Percentiles rank a stretch among this genome's conserved stretches.
These are phyloP conservation scores for Anarrhichthys ocellatus DNA, from an alignment of 2,113 vertebrate species.

Conservation along the genomic window DNA sequence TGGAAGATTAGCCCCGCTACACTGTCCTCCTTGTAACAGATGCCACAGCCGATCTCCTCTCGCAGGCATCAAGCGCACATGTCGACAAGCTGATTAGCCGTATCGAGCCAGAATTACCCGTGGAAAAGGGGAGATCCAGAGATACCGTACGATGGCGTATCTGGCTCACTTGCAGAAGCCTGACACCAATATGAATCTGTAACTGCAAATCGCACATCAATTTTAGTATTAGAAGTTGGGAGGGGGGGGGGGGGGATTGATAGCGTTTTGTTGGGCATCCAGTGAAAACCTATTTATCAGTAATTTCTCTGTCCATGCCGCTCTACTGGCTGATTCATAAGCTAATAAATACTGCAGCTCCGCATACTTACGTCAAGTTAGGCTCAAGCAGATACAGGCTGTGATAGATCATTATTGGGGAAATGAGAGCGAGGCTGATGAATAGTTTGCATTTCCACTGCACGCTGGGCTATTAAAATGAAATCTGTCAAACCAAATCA, in stretches of 20 bases:
- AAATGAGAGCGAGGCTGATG: conserved; percentile 60
- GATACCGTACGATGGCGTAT: conserved; percentile 16
- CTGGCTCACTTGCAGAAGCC: conserved; percentile 14
- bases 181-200: conserved; percentile 23
- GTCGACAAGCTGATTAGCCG: conserved; percentile 63
- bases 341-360: conserved; percentile 59
- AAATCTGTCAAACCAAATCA: conserved; percentile 58
- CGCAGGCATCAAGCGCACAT: conserved; percentile 27
- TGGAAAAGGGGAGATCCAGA: conserved; percentile 26
- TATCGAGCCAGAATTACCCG: conserved; percentile 27
- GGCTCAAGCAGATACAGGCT: conserved; percentile 56
- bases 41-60: conserved; percentile 52
- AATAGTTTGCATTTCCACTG: conserved; percentile 59
- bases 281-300: conserved; percentile 58
- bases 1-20: conserved; percentile 67
- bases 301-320: conserved; percentile 43
- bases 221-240: neutral
- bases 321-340: conserved; percentile 53
- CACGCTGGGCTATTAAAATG: conserved; percentile 50
- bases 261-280: conserved; percentile 36
- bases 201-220: conserved; percentile 26
- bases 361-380: conserved; percentile 54
- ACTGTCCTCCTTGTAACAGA: conserved; percentile 52
- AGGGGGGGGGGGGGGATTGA: neutral
- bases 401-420: conserved; percentile 68